A percentile compares a stretch with the other conserved stretches of the same genome.
These are phyloP conservation scores for Hypotaenidia okinawae DNA, from an alignment of 2,797 vertebrate species.

Conservation along the genomic window DNA sequence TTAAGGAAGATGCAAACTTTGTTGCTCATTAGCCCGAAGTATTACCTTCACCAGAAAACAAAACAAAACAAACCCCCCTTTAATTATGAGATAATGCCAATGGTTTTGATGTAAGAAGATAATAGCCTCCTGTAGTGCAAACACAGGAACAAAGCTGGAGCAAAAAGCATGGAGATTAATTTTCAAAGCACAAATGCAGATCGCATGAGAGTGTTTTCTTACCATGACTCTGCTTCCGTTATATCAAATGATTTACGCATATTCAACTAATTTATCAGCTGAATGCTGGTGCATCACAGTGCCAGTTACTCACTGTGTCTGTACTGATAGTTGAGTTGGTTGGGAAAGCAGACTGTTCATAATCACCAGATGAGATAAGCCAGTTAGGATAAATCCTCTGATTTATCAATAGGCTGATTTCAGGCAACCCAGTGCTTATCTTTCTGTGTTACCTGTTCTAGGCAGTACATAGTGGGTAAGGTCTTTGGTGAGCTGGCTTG, in stretches of 20 bases:
- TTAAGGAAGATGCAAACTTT: not conserved
- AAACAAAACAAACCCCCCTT: not conserved
- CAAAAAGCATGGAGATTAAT: not conserved
- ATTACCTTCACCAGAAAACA: not conserved
- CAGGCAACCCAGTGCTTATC: not conserved
- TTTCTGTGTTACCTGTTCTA: not conserved
- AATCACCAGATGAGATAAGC: not conserved
- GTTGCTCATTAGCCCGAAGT: not conserved
- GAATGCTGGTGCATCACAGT: not conserved
- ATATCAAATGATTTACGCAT: not conserved
- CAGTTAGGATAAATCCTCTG: not conserved
- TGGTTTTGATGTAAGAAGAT: not conserved
- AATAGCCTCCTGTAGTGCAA: not conserved
- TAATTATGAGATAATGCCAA: not conserved
- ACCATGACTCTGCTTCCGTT: not conserved
- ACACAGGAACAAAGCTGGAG: not conserved
- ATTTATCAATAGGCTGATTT: not conserved
- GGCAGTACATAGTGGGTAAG: not conserved
- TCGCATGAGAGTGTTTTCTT: not conserved
- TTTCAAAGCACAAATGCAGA: not conserved
- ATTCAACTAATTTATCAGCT: conserved; percentile 26
- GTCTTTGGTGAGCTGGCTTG: not conserved
- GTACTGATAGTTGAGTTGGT: not conserved
- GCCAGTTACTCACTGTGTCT: not conserved
- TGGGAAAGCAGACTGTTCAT: not conserved